Conservation (phyloP, 2,797 vertebrate genomes). For the Cossypha heuglini region DNA sequence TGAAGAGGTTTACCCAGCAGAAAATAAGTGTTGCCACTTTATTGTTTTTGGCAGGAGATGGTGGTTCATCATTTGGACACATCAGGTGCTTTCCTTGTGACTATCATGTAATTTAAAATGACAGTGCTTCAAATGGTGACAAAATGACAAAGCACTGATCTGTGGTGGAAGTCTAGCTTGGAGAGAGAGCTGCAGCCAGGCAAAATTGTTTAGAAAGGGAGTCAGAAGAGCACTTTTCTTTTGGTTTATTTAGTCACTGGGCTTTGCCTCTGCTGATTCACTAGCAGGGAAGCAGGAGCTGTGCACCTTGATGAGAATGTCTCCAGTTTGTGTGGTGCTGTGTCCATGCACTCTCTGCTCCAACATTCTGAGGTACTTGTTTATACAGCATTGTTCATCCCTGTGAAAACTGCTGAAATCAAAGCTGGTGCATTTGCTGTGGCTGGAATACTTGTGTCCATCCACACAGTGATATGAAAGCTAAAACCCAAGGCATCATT, state of each 20-base stretch:
- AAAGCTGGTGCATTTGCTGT: neutral
- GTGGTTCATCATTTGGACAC: slow-evolving; percentile 46
- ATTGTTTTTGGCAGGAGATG: slow-evolving; percentile 19
- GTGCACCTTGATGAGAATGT: neutral
- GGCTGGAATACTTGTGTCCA: rapidly evolving
- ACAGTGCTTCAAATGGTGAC: slow-evolving; percentile 2
- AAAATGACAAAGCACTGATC: slow-evolving; percentile 12
- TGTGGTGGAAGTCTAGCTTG: neutral
- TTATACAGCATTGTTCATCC: neutral
- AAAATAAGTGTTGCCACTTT: neutral
- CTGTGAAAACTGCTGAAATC: neutral
- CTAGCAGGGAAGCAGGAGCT: neutral
- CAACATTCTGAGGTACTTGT: neutral
- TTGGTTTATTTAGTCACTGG: neutral
- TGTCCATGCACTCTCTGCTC: neutral
- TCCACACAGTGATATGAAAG: rapidly evolving
- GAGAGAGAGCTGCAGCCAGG: neutral
- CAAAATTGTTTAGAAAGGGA: neutral
- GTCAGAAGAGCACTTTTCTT: neutral
- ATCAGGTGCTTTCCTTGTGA: neutral
- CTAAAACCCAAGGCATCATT: too few relatives aligned
- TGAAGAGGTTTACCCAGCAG: neutral
- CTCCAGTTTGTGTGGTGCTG: neutral
- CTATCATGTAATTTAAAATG: slow-evolving; percentile 7
- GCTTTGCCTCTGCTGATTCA: neutral